These are phyloP conservation scores for Pseudoatta argentina DNA, from an alignment of 1,140 invertebrate species.

Conservation along the genomic window DNA sequence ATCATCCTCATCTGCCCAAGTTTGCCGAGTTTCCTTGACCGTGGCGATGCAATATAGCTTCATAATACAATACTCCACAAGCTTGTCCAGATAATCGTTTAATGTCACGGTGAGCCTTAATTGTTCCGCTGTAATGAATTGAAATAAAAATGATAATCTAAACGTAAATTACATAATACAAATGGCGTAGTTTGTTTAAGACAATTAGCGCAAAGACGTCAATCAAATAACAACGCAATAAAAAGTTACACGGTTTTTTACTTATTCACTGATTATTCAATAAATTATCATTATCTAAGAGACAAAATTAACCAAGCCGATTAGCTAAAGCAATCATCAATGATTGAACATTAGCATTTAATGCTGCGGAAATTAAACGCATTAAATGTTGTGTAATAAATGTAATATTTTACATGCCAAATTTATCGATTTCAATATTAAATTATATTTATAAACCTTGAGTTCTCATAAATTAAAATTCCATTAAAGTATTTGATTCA, in stretches of 20 bases:
- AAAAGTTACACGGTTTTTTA: slow-evolving; percentile 15
- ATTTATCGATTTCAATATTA: not conserved
- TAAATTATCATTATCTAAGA: slow-evolving; percentile 15
- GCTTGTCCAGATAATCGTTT: slow-evolving; percentile 90
- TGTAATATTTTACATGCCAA: slow-evolving; percentile 8
- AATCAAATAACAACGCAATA: not conserved
- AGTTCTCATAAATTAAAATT: not conserved
- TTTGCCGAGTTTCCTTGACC: slow-evolving; percentile 91
- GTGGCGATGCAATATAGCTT: slow-evolving; percentile 90
- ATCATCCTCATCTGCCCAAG: slow-evolving; percentile 92
- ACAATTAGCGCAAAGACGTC: not conserved
- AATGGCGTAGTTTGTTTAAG: not conserved
- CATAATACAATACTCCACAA: slow-evolving; percentile 92
- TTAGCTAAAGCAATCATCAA: not conserved
- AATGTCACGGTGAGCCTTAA: slow-evolving; percentile 88
- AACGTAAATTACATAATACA: not conserved
- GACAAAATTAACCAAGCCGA: not conserved
- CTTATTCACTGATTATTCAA: not conserved
- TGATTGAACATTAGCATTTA: not conserved
- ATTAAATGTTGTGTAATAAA: not conserved
- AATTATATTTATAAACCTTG: not conserved
- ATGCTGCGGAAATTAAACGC: not conserved
- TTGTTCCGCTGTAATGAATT: slow-evolving; percentile 87
- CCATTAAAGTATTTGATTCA: not conserved
- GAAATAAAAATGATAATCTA: not conserved